Conservation (phyloP, 1,140 invertebrate species). For the Monomorium pharaonis region DNA sequence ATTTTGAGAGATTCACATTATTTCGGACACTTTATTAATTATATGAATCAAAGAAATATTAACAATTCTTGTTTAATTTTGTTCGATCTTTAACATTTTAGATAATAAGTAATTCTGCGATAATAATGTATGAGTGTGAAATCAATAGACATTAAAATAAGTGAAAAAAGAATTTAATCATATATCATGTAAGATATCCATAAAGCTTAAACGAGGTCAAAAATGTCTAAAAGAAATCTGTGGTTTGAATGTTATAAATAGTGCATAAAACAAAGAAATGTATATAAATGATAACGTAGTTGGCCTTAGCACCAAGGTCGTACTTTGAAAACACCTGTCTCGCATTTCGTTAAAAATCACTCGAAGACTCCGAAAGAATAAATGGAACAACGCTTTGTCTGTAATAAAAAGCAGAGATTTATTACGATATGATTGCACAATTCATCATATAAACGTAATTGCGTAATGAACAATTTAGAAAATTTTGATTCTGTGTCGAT, state of each 20-base stretch:
- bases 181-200: neutral
- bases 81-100: neutral
- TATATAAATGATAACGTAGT: conserved; percentile 57
- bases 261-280: conserved; percentile 43
- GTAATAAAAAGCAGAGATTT: neutral
- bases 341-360: conserved; percentile 45
- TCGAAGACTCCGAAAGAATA: conserved; percentile 1
- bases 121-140: neutral
- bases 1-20: neutral
- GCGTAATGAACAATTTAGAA: neutral
- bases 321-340: conserved; percentile 54
- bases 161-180: neutral
- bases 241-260: neutral
- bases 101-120: neutral
- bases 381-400: conserved; percentile 9
- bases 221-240: neutral
- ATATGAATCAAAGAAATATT: neutral
- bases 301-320: conserved; percentile 55
- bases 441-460: neutral
- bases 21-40: neutral
- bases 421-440: neutral
- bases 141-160: neutral
- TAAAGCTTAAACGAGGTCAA: neutral
- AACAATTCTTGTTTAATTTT: conserved; percentile 4
- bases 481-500: neutral